Percentiles rank a stretch among this genome's conserved stretches.
These are phyloP conservation scores for Trissonchulus latispiculum DNA, from an alignment of 2,888 invertebrate species.

Conservation along the genomic window DNA sequence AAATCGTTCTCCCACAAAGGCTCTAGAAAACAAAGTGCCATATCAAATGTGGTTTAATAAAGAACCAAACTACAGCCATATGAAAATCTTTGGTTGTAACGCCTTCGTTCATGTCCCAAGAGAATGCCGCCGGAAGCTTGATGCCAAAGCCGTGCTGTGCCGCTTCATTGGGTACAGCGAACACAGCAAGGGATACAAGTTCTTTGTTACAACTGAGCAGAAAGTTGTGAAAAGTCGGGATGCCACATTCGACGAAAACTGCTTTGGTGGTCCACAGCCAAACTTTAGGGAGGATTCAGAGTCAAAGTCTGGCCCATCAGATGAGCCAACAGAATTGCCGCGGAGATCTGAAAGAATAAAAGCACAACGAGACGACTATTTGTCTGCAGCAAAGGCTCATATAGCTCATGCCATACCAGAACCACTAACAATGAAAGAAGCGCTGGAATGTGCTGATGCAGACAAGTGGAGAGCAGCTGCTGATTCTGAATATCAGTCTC, in stretches of 20 bases:
- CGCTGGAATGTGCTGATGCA: conserved; percentile 20
- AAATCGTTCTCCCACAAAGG: conserved; percentile 26
- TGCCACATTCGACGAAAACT: not conserved
- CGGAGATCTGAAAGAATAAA: conserved; percentile 1
- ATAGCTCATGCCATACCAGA: conserved; percentile 16
- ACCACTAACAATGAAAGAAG: conserved; percentile 24
- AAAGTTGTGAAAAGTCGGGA: not conserved
- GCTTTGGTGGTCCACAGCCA: too few relatives aligned
- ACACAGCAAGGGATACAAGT: conserved; percentile 22
- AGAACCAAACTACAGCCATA: conserved; percentile 23
- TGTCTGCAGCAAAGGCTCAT: not conserved
- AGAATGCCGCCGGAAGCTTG: conserved; percentile 20
- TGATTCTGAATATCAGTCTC: conserved; percentile 22
- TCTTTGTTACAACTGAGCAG: conserved; percentile 15
- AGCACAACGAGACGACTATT: too few relatives aligned
- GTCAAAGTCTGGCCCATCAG: not conserved
- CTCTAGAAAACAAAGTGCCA: conserved; percentile 24
- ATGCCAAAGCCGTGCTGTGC: conserved; percentile 19
- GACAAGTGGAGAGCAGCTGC: conserved; percentile 26
- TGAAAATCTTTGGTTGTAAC: conserved; percentile 27
- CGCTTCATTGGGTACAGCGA: conserved; percentile 28
- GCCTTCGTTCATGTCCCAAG: conserved; percentile 24
- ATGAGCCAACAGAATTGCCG: not conserved
- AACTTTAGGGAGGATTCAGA: too few relatives aligned
- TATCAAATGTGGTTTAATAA: conserved; percentile 27